A percentile compares a stretch with the other conserved stretches of the same genome.
phyloP scores from a whole-genome alignment of 2,888 invertebrate genomes.

The Cephus spinipes region DNA sequence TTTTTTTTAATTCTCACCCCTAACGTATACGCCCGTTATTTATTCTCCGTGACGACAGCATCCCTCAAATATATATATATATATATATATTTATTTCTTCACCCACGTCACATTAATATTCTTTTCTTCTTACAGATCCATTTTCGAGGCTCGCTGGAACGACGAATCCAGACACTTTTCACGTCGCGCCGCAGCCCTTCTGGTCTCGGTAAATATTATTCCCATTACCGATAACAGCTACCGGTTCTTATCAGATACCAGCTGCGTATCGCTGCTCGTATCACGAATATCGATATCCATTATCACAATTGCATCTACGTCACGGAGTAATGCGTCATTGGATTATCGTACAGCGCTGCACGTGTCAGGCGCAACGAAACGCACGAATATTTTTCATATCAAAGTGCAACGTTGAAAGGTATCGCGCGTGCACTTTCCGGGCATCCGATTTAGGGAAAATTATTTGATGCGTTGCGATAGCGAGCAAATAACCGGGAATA shows the following conservation, averaged over 20 bases:
- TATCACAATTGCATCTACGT: background rate
- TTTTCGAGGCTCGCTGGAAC: constrained; percentile 72
- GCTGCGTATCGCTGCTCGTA: background rate
- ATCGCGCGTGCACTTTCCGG: background rate
- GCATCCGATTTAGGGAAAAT: background rate
- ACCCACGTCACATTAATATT: constrained; percentile 2
- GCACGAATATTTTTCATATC: background rate
- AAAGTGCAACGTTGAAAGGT: background rate
- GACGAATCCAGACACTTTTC: constrained; percentile 73
- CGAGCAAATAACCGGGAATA: background rate
- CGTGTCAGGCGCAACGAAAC: background rate
- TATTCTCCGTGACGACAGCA: background rate
- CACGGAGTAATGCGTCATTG: background rate
- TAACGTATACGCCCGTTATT: background rate
- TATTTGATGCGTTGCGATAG: background rate
- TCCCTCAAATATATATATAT: background rate
- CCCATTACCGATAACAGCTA: background rate
- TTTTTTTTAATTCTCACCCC: background rate
- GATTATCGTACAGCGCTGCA: background rate
- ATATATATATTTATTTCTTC: background rate
- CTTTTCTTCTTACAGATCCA: constrained; percentile 66
- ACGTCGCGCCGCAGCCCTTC: constrained; percentile 72
- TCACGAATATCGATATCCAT: background rate
- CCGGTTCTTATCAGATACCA: background rate
- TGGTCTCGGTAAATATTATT: constrained; percentile 70